These are phyloP conservation scores for Psittacula cyanocephala DNA, from an alignment of 2,113 vertebrate genomes.

Conservation along the genomic window DNA sequence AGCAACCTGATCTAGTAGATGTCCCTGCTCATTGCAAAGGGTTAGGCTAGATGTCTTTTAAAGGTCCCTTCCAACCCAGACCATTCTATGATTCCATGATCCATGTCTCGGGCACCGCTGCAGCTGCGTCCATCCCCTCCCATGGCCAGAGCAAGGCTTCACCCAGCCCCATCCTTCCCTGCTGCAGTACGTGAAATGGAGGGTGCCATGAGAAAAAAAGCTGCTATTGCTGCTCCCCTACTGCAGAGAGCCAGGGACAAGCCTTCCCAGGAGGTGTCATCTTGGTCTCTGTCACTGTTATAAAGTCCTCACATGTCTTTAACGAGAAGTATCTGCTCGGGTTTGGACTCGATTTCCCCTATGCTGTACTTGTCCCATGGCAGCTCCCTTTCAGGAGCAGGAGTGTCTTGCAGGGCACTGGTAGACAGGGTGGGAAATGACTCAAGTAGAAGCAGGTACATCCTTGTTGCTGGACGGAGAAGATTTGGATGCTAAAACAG, in stretches of 20 bases:
- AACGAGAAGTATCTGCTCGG: rapidly evolving
- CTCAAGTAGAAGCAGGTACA: background rate
- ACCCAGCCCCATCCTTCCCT: background rate
- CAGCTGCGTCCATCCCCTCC: background rate
- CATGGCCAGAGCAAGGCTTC: background rate
- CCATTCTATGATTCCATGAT: rapidly evolving
- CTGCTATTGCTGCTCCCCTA: background rate
- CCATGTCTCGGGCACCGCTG: rapidly evolving
- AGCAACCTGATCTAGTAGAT: background rate
- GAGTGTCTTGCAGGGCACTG: rapidly evolving
- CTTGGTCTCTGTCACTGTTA: rapidly evolving
- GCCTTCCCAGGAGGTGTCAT: rapidly evolving
- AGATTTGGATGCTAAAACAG: background rate
- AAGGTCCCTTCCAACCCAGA: background rate
- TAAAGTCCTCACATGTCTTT: rapidly evolving
- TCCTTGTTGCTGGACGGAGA: rapidly evolving
- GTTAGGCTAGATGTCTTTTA: background rate
- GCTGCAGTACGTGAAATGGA: rapidly evolving
- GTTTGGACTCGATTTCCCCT: background rate
- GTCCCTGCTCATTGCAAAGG: background rate
- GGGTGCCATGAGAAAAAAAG: rapidly evolving
- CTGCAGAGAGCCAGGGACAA: background rate
- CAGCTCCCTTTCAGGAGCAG: background rate
- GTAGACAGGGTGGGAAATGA: rapidly evolving
- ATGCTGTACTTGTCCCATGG: rapidly evolving